Percentiles rank a stretch among this genome's conserved stretches.
Conservation (phyloP, 1,140 invertebrate genomes). For the Anadara kagoshimensis region DNA sequence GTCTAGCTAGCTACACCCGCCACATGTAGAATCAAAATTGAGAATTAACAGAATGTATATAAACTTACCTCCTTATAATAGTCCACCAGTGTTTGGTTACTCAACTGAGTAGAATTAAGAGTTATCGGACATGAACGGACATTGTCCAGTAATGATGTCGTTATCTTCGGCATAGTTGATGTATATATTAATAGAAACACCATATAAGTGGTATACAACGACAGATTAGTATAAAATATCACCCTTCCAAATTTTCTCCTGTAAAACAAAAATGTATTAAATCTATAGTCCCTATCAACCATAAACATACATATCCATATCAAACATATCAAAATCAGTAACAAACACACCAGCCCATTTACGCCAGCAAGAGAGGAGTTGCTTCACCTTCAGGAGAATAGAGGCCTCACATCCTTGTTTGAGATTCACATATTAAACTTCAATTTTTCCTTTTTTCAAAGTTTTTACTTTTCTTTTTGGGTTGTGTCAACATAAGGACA, state of each 20-base stretch:
- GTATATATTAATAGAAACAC: slow-evolving; percentile 31
- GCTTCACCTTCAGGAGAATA: too few relatives aligned
- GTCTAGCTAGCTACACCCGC: too few relatives aligned
- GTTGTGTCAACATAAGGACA: too few relatives aligned
- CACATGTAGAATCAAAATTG: too few relatives aligned
- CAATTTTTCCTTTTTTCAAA: too few relatives aligned
- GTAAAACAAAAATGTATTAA: neutral
- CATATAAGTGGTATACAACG: slow-evolving; percentile 35
- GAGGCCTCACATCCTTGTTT: too few relatives aligned
- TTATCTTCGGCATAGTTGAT: slow-evolving; percentile 40
- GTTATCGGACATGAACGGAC: slow-evolving; percentile 40
- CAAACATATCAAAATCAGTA: too few relatives aligned
- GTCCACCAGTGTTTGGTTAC: slow-evolving; percentile 32
- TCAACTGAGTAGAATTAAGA: slow-evolving; percentile 19
- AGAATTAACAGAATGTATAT: neutral
- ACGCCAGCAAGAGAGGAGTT: too few relatives aligned
- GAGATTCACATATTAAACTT: too few relatives aligned
- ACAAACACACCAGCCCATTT: too few relatives aligned
- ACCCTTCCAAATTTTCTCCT: slow-evolving; percentile 47
- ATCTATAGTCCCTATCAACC: neutral
- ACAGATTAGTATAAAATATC: slow-evolving; percentile 38
- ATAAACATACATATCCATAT: too few relatives aligned
- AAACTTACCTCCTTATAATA: slow-evolving; percentile 34
- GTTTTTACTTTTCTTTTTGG: too few relatives aligned
- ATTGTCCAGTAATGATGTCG: slow-evolving; percentile 42